Base-by-base conservation (phyloP, 2,888 invertebrate genomes). In the Macrophya annulata region DNA sequence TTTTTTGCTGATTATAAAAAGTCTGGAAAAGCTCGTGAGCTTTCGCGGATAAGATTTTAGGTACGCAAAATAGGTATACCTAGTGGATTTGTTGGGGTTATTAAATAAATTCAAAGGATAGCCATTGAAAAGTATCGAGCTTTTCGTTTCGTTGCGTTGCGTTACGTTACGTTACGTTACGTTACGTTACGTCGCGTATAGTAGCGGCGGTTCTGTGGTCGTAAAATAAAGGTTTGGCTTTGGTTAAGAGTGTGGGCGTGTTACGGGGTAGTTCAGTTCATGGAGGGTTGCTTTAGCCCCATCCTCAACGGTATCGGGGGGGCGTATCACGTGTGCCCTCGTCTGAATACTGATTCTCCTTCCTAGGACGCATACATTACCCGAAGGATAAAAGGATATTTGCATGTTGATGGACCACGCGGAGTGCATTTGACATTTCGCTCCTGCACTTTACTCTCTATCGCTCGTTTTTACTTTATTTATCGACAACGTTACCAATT, bases 351-450 rank as follows among this genome's bases (percentile, higher is more conserved):
- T 92, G 92, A 92, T 92, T 91, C 90, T 90, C 91, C 87, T 89
- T 90, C 91, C 87, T 89, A 87, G 89, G 91, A 90, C 90, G 92
- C 91, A 91, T 92, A 92, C 87, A 91, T 92, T 92, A 92, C 88
- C 89, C 85, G 86, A 88, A 89, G 91, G 91, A 92, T 92, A 92
- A 92, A 92, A 91, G 83, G 91, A 90, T 88, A 92, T 92, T 92
- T 92, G 91, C 91, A 92, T 92, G 91, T 92, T 92, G 92, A 92
- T 92, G 91, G 92, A 92, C 91, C 89, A 90, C 88, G 88, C 89
- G 87, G 90, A 91, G 91, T 92, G 92, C 91, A 92, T 91, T 91
- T 92, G 92, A 92, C 91, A 89, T 92, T 92, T 91, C 90, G 88
- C 90, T 45, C 25, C 90, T 92, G 92, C 92, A 91, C 90, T 91